A percentile compares a stretch with the other conserved stretches of the same genome.
Evolutionary conservation across 2,797 vertebrate genomes (phyloP).

Genomic region (Xenentodon cancila): DNA sequence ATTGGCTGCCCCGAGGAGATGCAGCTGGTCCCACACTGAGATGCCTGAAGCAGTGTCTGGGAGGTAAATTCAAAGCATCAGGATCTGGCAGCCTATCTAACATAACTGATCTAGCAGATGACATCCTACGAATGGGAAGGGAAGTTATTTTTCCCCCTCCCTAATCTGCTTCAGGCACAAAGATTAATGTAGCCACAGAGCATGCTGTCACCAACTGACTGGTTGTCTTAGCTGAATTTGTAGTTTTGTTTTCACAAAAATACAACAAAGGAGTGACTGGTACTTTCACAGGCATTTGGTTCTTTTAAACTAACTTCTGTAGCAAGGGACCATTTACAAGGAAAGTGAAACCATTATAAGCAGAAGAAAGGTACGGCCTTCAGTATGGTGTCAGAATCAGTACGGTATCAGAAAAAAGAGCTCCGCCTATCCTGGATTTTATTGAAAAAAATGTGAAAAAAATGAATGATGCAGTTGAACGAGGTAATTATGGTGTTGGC

Average conservation of each 20-base stretch:
- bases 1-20: constrained; percentile 21
- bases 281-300: not conserved
- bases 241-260: constrained; percentile 10
- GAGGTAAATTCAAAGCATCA: constrained; percentile 46
- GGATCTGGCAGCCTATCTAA: constrained; percentile 47
- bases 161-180: constrained; percentile 44
- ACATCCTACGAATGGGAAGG: constrained; percentile 40
- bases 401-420: too few species aligned
- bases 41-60: constrained; percentile 30
- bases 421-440: too few species aligned
- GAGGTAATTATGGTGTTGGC: too few species aligned
- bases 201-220: constrained; percentile 19
- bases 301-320: not conserved
- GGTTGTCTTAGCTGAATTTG: constrained; percentile 4
- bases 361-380: not conserved
- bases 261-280: not conserved
- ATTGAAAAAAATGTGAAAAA: too few species aligned
- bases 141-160: constrained; percentile 22
- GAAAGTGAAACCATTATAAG: not conserved
- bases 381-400: too few species aligned
- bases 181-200: constrained; percentile 17
- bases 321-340: not conserved
- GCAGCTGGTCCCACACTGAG: constrained; percentile 45
- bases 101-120: constrained; percentile 38
- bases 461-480: too few species aligned